Conservation (phyloP, 2,113 vertebrate genomes). For the Galeopterus variegatus region DNA sequence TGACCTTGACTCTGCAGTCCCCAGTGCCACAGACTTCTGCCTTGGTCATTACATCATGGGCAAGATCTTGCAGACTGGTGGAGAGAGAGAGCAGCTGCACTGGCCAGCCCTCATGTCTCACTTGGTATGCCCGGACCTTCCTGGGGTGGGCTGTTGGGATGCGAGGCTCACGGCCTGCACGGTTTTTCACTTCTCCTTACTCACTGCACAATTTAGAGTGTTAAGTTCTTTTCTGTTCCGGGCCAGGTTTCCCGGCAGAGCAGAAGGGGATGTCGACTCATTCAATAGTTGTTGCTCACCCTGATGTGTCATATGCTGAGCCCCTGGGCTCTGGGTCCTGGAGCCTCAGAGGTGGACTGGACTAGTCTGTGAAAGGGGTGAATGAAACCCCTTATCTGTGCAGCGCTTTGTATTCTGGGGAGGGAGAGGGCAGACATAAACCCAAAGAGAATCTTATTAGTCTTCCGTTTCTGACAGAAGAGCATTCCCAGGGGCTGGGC, state of each 20-base stretch:
- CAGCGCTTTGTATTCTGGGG: constrained; percentile 14
- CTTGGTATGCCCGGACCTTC: background rate
- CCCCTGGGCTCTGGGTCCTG: background rate
- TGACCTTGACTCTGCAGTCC: background rate
- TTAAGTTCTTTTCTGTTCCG: background rate
- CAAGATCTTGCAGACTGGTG: background rate
- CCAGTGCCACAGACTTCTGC: background rate
- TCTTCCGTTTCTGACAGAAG: constrained; percentile 25
- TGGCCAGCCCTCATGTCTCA: fast-evolving
- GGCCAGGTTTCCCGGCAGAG: constrained; percentile 25
- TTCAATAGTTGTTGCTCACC: background rate
- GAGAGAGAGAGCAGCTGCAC: background rate
- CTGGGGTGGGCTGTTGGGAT: background rate
- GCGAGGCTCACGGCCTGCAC: fast-evolving
- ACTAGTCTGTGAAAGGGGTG: background rate
- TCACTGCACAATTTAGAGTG: background rate
- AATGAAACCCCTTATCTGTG: background rate
- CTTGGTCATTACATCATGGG: background rate
- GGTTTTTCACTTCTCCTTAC: constrained; percentile 30
- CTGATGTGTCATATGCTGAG: background rate
- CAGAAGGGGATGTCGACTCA: background rate
- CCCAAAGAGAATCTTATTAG: constrained; percentile 29
- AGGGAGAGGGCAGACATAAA: background rate
- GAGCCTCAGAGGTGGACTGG: background rate
- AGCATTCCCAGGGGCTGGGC: constrained; percentile 18